A percentile compares a stretch with the other conserved stretches of the same genome.
Evolutionary conservation across 2,797 vertebrate genomes (phyloP).

Genomic region (Mormyrops boulengeri): DNA sequence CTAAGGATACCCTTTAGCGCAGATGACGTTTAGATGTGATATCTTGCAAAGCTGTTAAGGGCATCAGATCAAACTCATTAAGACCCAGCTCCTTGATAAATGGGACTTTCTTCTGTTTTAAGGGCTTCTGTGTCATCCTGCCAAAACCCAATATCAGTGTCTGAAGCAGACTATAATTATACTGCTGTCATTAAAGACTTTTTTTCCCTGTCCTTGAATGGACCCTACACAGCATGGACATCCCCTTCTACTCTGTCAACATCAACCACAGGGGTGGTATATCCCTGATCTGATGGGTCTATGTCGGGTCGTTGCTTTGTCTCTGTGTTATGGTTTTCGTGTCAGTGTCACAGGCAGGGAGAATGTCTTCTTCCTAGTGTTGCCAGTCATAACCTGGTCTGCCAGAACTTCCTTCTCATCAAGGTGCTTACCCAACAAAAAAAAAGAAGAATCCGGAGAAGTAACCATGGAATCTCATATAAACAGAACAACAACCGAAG

Average conservation of each 20-base stretch:
- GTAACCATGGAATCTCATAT: not conserved
- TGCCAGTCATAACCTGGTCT: not conserved
- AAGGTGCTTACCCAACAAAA: not conserved
- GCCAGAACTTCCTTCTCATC: not conserved
- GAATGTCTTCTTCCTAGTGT: not conserved
- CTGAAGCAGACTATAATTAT: not conserved
- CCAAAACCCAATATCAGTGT: slow-evolving; percentile 1
- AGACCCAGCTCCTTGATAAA: slow-evolving; percentile 1
- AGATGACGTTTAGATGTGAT: slow-evolving; percentile 6
- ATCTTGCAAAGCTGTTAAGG: not conserved
- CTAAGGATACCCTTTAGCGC: not conserved
- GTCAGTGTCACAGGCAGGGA: not conserved
- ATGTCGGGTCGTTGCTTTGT: not conserved
- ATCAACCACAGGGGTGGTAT: not conserved
- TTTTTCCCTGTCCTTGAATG: not conserved
- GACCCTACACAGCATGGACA: not conserved
- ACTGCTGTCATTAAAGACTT: not conserved
- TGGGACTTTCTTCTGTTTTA: slow-evolving; percentile 4
- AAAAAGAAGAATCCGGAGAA: not conserved
- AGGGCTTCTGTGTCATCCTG: not conserved
- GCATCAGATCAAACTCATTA: slow-evolving; percentile 7
- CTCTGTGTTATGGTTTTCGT: not conserved
- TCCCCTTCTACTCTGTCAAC: not conserved
- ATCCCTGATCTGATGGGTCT: not conserved
- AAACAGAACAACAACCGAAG: not conserved